Base-by-base conservation (phyloP, 1,140 invertebrate genomes). In the Prorops nasuta region DNA sequence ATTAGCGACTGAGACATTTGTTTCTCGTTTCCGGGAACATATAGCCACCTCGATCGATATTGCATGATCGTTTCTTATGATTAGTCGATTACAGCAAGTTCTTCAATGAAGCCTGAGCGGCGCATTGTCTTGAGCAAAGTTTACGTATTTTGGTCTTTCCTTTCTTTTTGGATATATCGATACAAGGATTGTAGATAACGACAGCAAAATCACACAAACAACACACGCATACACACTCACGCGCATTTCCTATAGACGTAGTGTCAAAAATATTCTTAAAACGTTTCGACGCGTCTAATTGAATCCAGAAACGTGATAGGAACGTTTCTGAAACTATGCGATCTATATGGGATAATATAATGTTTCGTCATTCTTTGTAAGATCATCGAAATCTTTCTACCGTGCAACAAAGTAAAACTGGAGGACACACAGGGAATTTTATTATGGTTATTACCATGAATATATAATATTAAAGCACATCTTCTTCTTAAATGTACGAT, bases 1-100 rank as follows among this genome's bases (percentile, higher is more conserved):
- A 53, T 54, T 54, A 50, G 51, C 41, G 22, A 49, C 10, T 54
- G 24, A 24, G 35, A 41, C 7, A 35, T 36, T 34, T 22, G 17
- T 35, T 8, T 40, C 8, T 39, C 36, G 10, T 18, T 38, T 14
- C 16, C 4, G 17, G 15, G 20, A 7, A 19, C 19, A 6, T 28
- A 28, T 20, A 20, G 21, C 8, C 18, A 10, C 9, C 3, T 40
- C 4, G 21, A 6, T 10, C 38, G n/a, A 2, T 18, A 18, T 17
- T 18, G 1, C 16, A 37, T 3, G 15, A 17, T 17, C n/a, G 12
- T 15, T 39, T 15, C 34, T 24, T 14, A 15, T 22, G 37, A 51
- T 47, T 28, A 28, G 46, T 51, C 18, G 44, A 47, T 31, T 48
- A 41, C n/a, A 3, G 21, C 22, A 28, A 10, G 4, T 4, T 28